Evolutionary conservation across 2,888 invertebrate species (phyloP), one percentile per base, ranked within the genome.

Genomic region (Drosophila lutescens): DNA sequence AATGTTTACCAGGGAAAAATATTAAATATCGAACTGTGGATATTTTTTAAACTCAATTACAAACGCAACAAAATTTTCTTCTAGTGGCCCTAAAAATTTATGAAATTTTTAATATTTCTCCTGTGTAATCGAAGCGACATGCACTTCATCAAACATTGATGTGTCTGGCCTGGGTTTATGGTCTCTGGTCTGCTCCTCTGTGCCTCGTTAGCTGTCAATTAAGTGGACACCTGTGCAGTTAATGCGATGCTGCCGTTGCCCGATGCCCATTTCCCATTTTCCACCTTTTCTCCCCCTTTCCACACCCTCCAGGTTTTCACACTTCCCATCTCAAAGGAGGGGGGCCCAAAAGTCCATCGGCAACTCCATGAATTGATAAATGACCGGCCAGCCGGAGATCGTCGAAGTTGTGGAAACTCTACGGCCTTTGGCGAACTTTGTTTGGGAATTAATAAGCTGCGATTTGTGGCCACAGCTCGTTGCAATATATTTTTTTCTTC

Each of bases 181-280:
- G 50, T 66, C 66, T 36, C 41, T 49, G 67, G 66, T 68, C 40
- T 69, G 77, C 74, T 75, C 82, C 54, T 73, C 62, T 46, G 76
- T 79, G 73, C 60, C 80, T 86, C 83, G 87, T 83, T 85, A 77
- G 75, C 80, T 86, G 88, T 87, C 88, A 86, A 86, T 87, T 89
- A 87, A 87, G 66, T 83, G 79, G 81, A 87, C 89, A 89, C 86
- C 86, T 85, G 86, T 80, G 67, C 85, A 71, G 80, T 84, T 86
- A 85, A 85, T 88, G 77, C 75, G 73, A 76, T 74, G 80, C 71
- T 47, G 57, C 51, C 53, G 34, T 15, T 43, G 41, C 63, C 51
- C 51, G 32, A 12, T 43, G 41, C 63, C 53, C 53, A 30, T 53
- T 41, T 61, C 23, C 59, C 60, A 46, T 54, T 38, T 34, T n/a